Percentiles rank a stretch among this genome's conserved stretches.
Conservation (phyloP, 1,140 invertebrate species). For the Neocloeon triangulifer region DNA sequence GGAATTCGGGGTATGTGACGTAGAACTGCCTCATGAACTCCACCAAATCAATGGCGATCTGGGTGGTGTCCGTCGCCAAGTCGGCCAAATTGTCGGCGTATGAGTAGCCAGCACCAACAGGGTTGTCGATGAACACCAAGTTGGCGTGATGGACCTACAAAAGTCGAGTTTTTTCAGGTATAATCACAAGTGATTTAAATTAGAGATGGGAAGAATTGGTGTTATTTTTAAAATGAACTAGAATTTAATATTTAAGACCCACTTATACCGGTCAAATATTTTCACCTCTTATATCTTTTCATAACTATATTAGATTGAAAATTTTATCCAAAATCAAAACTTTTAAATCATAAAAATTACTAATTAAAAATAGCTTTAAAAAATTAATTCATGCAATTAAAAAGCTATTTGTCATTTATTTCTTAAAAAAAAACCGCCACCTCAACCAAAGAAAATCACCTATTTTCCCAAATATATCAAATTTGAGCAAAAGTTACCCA, state of each 20-base stretch:
- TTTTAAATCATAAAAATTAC: too few relatives aligned
- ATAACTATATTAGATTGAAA: too few relatives aligned
- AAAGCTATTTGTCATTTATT: neutral
- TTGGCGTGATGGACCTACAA: constrained; percentile 46
- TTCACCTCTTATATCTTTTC: too few relatives aligned
- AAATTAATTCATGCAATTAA: too few relatives aligned
- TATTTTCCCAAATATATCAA: neutral
- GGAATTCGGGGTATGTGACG: constrained; percentile 33
- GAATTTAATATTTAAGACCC: too few relatives aligned
- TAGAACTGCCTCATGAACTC: constrained; percentile 40
- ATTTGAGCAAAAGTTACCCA: constrained; percentile 32
- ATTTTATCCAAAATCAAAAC: too few relatives aligned
- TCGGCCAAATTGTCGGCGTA: constrained; percentile 36
- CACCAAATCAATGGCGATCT: constrained; percentile 60
- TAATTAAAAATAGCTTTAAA: too few relatives aligned
- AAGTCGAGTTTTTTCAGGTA: too few relatives aligned
- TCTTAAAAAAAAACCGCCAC: neutral
- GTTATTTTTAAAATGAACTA: too few relatives aligned
- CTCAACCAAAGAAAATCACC: constrained; percentile 4
- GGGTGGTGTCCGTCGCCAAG: constrained; percentile 35
- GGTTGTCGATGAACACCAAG: constrained; percentile 70
- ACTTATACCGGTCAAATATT: neutral
- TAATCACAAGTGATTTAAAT: too few relatives aligned
- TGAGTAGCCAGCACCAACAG: constrained; percentile 72
- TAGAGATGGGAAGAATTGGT: too few relatives aligned